These are phyloP conservation scores for Holothuria scabra DNA, from an alignment of 53 echinoderm and acorn worm genomes.

Conservation along the genomic window DNA sequence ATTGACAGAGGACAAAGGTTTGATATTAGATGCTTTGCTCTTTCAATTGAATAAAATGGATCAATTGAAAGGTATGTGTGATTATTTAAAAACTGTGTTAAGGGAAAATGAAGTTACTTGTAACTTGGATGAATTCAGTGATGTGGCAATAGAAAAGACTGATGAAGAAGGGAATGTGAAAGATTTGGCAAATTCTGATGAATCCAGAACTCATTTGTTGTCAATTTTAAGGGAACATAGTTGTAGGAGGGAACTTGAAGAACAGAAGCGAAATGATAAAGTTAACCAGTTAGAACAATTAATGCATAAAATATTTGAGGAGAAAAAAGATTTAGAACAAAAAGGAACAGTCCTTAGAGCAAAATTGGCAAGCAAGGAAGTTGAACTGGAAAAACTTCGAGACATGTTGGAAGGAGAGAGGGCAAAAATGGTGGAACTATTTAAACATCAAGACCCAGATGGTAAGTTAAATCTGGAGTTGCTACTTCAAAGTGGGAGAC, in stretches of 20 bases:
- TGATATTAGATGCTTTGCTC: slow-evolving; percentile 80
- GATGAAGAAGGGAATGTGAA: slow-evolving; percentile 57
- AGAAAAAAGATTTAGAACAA: slow-evolving; percentile 74
- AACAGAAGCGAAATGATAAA: slow-evolving; percentile 73
- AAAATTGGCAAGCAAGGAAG: slow-evolving; percentile 77
- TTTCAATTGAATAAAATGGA: slow-evolving; percentile 82
- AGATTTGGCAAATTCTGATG: slow-evolving; percentile 49
- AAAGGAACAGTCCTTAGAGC: slow-evolving; percentile 79
- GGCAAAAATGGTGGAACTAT: slow-evolving; percentile 73
- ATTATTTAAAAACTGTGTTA: slow-evolving; percentile 63
- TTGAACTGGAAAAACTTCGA: slow-evolving; percentile 74
- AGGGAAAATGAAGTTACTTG: slow-evolving; percentile 77
- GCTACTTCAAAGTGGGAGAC: slow-evolving; percentile 75
- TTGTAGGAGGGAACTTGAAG: slow-evolving; percentile 72
- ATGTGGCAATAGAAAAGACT: slow-evolving; percentile 61
- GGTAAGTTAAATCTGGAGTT: slow-evolving; percentile 82
- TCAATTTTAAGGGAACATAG: slow-evolving; percentile 75
- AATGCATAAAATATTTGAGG: slow-evolving; percentile 65
- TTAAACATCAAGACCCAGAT: slow-evolving; percentile 87
- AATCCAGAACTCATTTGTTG: slow-evolving; percentile 72
- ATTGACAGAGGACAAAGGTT: slow-evolving; percentile 82
- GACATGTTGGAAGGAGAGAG: slow-evolving; percentile 73
- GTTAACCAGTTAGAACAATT: slow-evolving; percentile 67
- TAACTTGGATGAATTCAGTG: slow-evolving; percentile 75
- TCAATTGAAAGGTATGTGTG: slow-evolving; percentile 58